Conservation (phyloP, 2,113 vertebrate species). For the Micronycteris hirsuta region DNA sequence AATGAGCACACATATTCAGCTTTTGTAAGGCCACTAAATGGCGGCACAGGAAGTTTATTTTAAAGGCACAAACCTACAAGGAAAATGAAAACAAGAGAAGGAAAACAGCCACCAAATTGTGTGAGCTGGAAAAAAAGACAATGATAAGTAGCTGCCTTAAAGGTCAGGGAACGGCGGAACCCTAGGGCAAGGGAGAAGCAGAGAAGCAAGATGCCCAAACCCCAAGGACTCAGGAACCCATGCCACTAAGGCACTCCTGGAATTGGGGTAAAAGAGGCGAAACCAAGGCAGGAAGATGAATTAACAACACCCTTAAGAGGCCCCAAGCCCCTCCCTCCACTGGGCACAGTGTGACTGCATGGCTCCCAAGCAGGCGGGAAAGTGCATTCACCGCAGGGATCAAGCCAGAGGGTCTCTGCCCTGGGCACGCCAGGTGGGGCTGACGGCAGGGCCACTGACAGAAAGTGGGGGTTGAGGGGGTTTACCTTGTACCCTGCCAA, state of each 20-base stretch:
- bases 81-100: not conserved
- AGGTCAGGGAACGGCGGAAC: not conserved
- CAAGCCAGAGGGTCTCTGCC: not conserved
- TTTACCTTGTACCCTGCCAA: not conserved
- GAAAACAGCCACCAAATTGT: not conserved
- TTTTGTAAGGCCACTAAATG: not conserved
- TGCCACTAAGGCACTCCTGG: no score
- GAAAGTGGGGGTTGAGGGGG: no score
- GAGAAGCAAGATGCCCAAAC: not conserved
- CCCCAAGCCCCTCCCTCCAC: not conserved
- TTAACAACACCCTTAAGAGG: not conserved
- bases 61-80: not conserved
- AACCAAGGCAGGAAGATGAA: not conserved
- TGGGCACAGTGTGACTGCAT: not conserved
- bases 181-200: rapidly evolving
- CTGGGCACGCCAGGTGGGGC: no score
- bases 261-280: not conserved
- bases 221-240: not conserved
- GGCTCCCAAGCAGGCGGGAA: not conserved
- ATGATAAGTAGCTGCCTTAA: not conserved
- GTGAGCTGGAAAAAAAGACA: not conserved
- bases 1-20: not conserved
- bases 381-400: rapidly evolving
- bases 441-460: no score
- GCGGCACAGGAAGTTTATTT: not conserved